A percentile compares a stretch with the other conserved stretches of the same genome.
These are phyloP conservation scores for Notothenia rossii DNA, from an alignment of 2,113 vertebrate genomes.

Conservation along the genomic window DNA sequence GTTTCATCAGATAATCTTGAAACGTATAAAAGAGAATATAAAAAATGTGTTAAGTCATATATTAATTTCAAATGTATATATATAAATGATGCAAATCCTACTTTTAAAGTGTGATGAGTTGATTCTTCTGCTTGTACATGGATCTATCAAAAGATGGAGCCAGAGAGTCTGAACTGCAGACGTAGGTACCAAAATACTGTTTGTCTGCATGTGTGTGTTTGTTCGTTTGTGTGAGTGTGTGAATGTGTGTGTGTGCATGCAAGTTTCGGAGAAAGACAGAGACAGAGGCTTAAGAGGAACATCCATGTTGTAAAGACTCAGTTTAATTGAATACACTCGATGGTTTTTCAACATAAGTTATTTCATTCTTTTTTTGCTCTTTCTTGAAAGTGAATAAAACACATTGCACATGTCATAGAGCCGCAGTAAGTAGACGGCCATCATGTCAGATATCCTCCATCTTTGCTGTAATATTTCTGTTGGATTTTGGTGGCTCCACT, in stretches of 20 bases:
- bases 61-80: background rate
- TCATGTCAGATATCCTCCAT: background rate
- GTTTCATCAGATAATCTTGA: background rate
- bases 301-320: background rate
- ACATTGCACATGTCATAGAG: too few relatives aligned
- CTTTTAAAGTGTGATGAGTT: background rate
- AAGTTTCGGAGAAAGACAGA: background rate
- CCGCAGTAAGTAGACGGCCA: too few relatives aligned
- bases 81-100: background rate
- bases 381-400: background rate
- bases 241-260: background rate
- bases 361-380: background rate
- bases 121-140: conserved; percentile 2
- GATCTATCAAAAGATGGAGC: conserved; percentile 66
- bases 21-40: background rate
- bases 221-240: conserved; percentile 5
- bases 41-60: background rate
- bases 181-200: background rate
- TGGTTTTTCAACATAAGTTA: background rate
- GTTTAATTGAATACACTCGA: background rate
- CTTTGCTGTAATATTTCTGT: background rate
- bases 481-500: background rate
- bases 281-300: background rate
- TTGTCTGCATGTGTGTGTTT: background rate
- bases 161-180: conserved; percentile 33